Evolutionary conservation across 2,113 vertebrate genomes (phyloP), one percentile per base, ranked within the genome.

Genomic region (Daubentonia madagascariensis): DNA sequence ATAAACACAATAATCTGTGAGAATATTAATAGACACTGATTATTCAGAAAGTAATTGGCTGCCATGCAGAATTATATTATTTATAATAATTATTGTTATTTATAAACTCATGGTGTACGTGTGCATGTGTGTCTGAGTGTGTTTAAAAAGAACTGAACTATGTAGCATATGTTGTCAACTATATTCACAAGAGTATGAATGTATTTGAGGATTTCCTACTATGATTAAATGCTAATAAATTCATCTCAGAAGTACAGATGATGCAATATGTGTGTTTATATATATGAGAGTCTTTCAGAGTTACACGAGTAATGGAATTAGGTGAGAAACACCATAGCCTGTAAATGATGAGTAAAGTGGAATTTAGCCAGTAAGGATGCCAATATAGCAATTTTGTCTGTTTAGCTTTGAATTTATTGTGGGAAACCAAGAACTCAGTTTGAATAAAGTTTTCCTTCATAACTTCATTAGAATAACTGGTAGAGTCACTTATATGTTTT

Each of bases 1-100:
- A 20, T 81, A 85, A 85, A 59, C 22, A 75, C 50, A 67, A 6
- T 25, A 84, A 72, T 4, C 32, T 85, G 18, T 20, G 63, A 75
- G 43, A 52, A 76, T 97, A 76, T 84, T 85, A 94, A 85, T 93
- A 32, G 35, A 23, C 14, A 50, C 28, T 75, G 30, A 90, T 81
- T 88, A 94, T 93, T 95, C 35, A 81, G 48, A 83, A 84, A n/a
- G 8, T 81, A 83, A 91, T 86, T 78, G 17, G 14, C 76, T 67
- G 16, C 3, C 18, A 45, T 30, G 48, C 3, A 6, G 0, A 76
- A 89, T 93, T 20, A 23, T 43, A 67, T 83, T 83, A 73, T 85
- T 81, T 91, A 54, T 57, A 88, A 57, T 48, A 40, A 79, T 65
- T n/a, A 78, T 94, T 85, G 13, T 67, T 90, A 83, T 95, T 83